Base-by-base conservation (phyloP, 1,140 invertebrate genomes). In the Lordiphosa stackelbergi region DNA sequence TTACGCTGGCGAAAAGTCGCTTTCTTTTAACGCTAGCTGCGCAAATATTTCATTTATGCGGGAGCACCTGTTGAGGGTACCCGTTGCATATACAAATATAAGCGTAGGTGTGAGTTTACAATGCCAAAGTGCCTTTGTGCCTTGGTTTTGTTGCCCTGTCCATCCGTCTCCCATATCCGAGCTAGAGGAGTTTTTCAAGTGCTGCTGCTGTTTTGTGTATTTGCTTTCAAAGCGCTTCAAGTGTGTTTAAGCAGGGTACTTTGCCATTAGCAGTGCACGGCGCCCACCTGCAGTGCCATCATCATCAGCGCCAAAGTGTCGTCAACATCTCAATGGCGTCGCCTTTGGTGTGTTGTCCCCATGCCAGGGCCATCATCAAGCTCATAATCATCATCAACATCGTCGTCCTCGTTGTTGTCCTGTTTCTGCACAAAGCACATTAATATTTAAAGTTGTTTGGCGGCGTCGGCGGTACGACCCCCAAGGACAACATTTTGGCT, bases 401-500 rank as follows among this genome's bases (percentile, higher is more conserved):
- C n/a, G 19, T 31, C 36, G 37, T 38, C 37, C 34, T 52, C 36
- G 19, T n/a, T 10, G 36, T 52, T 8, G 28, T 31, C 28, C 28
- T 31, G 28, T 31, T 31, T 31, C 28, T 31, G 2, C 28, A 38
- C 49, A 52, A 52, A 52, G 49, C 49, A 52, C 37, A 52, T 52
- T 52, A 52, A 52, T 52, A 52, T 52, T 52, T 52, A 52, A 52
- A 52, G 49, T 52, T 52, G 49, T 52, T 52, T 49, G 47, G 35
- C 47, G 13, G 19, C 24, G 19, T 12, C n/a, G 31, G 28, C 28
- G 28, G 28, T 31, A 31, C 6, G 28, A 31, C 28, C 28, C 28
- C 28, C 28, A 31, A 31, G 28, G 28, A 55, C 63, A 56, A 48
- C 57, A 66, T 38, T 38, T 60, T 65, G 66, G 66, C 66, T 69